Evolutionary conservation across 2,113 vertebrate genomes (phyloP).

Genomic region (Proteles cristata): DNA sequence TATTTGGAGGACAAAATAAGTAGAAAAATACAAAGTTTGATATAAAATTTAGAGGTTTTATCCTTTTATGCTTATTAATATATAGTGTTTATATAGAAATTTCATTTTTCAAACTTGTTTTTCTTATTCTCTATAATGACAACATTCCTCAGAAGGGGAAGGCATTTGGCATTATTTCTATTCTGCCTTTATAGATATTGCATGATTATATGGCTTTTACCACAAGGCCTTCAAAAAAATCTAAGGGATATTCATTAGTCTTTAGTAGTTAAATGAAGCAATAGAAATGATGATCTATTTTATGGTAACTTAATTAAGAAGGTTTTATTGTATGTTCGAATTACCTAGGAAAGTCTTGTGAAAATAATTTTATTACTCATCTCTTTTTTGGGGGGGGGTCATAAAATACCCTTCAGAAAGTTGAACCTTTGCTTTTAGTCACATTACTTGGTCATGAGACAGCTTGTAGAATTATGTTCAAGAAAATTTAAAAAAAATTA

Average conservation of each 20-base stretch:
- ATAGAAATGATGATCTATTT: background rate
- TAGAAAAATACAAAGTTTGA: background rate
- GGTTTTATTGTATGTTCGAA: background rate
- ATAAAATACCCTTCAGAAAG: constrained; percentile 31
- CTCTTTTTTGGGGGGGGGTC: background rate
- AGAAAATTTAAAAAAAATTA: background rate
- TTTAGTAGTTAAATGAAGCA: constrained; percentile 9
- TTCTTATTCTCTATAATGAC: background rate
- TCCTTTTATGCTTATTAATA: background rate
- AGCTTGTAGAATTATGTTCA: background rate
- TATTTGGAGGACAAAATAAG: background rate
- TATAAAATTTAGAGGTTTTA: background rate
- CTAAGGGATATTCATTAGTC: background rate
- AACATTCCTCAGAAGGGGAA: background rate
- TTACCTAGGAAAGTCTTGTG: background rate
- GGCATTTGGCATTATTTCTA: background rate
- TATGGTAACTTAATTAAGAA: background rate
- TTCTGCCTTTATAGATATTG: background rate
- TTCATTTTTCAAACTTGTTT: constrained; percentile 36
- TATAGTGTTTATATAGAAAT: background rate
- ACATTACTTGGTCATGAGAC: constrained; percentile 18
- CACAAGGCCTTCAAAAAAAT: background rate
- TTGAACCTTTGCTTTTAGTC: constrained; percentile 28
- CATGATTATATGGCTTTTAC: constrained; percentile 1
- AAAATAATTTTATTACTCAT: constrained; percentile 34